phyloP scores from a whole-genome alignment of 2,888 invertebrate genomes.

The Drosophila monieri region DNA sequence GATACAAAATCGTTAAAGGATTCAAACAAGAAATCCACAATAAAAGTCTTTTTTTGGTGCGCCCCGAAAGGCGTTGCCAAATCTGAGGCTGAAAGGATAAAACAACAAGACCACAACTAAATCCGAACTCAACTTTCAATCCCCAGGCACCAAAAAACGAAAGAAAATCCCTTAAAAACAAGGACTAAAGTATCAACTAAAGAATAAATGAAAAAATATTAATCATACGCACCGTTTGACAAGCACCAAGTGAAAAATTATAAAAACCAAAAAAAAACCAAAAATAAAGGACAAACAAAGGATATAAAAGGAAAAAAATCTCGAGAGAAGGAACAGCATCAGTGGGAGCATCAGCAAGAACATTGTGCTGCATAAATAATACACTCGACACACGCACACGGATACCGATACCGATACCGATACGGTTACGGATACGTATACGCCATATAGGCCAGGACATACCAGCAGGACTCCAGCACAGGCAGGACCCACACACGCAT shows the following conservation, averaged over 20 bases:
- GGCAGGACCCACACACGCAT: slow-evolving; percentile 10
- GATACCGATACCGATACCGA: background rate
- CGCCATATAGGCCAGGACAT: slow-evolving; percentile 45
- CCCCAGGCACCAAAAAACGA: slow-evolving; percentile 33
- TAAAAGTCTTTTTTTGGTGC: slow-evolving; percentile 29
- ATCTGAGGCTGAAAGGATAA: slow-evolving; percentile 41
- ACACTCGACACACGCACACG: slow-evolving; percentile 31
- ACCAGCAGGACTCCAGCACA: slow-evolving; percentile 31
- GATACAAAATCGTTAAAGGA: slow-evolving; percentile 3
- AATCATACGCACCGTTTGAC: slow-evolving; percentile 67
- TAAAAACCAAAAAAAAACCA: background rate
- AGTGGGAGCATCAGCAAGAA: slow-evolving; percentile 40
- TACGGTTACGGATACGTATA: slow-evolving; percentile 24
- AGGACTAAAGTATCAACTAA: background rate
- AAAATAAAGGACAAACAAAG: slow-evolving; percentile 30
- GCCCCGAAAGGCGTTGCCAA: slow-evolving; percentile 71
- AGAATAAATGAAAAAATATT: slow-evolving; percentile 12
- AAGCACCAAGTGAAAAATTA: slow-evolving; percentile 27
- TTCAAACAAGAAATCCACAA: slow-evolving; percentile 5
- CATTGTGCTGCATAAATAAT: slow-evolving; percentile 47
- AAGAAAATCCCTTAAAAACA: slow-evolving; percentile 3
- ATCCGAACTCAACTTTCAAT: slow-evolving; percentile 13
- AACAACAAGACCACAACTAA: slow-evolving; percentile 26
- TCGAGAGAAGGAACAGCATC: slow-evolving; percentile 23
- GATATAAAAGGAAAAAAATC: slow-evolving; percentile 2